Evolutionary conservation across 92 coral and sea anemone species (phyloP).

Genomic region (Micromussa lordhowensis): DNA sequence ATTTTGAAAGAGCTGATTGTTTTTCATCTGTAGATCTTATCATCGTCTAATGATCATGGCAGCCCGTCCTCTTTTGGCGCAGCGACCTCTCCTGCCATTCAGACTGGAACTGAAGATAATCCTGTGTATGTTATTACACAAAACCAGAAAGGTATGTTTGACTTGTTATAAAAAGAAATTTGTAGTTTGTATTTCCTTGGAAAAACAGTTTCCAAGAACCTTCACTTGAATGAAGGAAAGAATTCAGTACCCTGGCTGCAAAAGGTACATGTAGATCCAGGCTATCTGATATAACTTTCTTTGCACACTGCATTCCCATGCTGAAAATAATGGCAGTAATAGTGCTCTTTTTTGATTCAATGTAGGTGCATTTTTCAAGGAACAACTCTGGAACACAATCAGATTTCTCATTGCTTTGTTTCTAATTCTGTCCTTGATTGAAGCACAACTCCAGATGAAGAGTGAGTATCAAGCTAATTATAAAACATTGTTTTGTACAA

Average conservation of each 20-base stretch:
- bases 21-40: not conserved
- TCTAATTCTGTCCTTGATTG: conserved; percentile 91
- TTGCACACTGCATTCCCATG: too few relatives aligned
- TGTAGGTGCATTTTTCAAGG: conserved; percentile 98
- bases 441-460: conserved; percentile 99
- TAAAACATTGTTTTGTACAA: not conserved
- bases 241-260: too few relatives aligned
- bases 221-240: too few relatives aligned
- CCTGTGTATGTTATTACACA: conserved; percentile 89
- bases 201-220: too few relatives aligned
- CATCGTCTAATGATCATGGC: conserved; percentile 7
- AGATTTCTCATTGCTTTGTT: conserved; percentile 94
- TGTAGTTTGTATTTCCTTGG: too few relatives aligned
- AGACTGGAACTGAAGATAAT: conserved; percentile 85
- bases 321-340: too few relatives aligned
- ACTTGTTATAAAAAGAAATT: too few relatives aligned
- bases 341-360: not conserved
- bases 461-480: conserved; percentile 61
- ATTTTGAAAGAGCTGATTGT: not conserved
- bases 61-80: conserved; percentile 24
- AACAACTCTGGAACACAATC: conserved; percentile 98
- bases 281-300: too few relatives aligned
- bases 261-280: too few relatives aligned
- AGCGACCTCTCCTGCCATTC: conserved; percentile 27
- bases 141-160: conserved; percentile 75